Evolutionary conservation across 1,140 invertebrate genomes (phyloP), one percentile per base, ranked within the genome.

Genomic region (Metopolophium dirhodum): DNA sequence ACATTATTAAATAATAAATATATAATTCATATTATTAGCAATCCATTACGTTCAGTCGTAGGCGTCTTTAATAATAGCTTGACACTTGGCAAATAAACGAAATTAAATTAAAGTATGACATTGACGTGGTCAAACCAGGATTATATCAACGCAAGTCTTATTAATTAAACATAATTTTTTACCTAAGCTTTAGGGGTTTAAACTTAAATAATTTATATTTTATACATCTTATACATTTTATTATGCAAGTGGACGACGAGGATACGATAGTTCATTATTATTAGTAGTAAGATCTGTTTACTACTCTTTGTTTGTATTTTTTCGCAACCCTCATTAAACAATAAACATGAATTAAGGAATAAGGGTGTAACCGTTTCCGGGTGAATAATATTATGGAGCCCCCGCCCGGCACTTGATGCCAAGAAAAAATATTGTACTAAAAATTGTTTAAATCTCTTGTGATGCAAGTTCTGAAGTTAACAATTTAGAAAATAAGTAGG

Each of bases 121-220:
- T 77, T 77, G 30, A 77, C 18, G 61, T 77, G n/a, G n/a, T 77
- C 61, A 77, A 77, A n/a, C 61, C 4, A 77, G n/a, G 61, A 14
- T 77, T 77, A 77, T n/a, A n/a, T 77, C 8, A 77, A 77, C 61
- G 14, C 61, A 77, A 77, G 61, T 77, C 14, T 77, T 77, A 77
- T 77, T 77, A 77, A 77, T 77, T n/a, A 77, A 77, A 77, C n/a
- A 35, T 77, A n/a, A 77, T 77, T 77, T 77, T 77, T 77, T 77
- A 77, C 30, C 30, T 77, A 77, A 77, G 61, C 61, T 77, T 77
- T 77, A 4, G 14, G n/a, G 61, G 30, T n/a, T 77, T 77, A 77
- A 77, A 77, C 30, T 77, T n/a, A 77, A 77, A 77, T 77, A 77
- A 77, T 20, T n/a, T 77, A 77, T 77, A 77, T 77, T 77, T 61